Conservation (phyloP, 2,113 vertebrate genomes). For the Ptychochromis oligacanthus region DNA sequence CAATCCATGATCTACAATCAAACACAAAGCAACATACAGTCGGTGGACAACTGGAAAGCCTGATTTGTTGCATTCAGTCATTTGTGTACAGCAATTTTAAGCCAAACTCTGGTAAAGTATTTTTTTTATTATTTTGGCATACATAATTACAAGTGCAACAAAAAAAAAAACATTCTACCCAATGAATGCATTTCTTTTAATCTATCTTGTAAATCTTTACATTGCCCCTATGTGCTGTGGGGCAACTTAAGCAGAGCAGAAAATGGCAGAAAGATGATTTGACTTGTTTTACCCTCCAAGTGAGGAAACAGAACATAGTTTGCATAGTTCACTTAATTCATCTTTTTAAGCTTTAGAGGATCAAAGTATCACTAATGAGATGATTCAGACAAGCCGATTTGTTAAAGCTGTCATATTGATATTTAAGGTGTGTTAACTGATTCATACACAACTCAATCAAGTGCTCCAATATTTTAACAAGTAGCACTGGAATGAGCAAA, state of each 20-base stretch:
- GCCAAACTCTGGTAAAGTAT: not conserved
- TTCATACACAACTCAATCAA: too few relatives aligned
- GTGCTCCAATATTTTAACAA: too few relatives aligned
- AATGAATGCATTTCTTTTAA: not conserved
- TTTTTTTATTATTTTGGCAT: not conserved
- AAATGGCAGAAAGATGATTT: not conserved
- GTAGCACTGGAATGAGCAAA: too few relatives aligned
- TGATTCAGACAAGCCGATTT: not conserved
- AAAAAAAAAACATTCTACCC: not conserved
- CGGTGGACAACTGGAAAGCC: too few relatives aligned
- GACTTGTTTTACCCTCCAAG: not conserved
- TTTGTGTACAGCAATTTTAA: not conserved
- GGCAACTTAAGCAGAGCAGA: not conserved
- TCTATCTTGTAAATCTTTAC: not conserved
- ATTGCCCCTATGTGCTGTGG: not conserved
- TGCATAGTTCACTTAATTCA: not conserved
- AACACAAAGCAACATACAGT: constrained; percentile 13
- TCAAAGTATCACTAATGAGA: not conserved
- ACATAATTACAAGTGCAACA: not conserved
- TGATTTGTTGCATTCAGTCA: not conserved
- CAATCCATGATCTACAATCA: constrained; percentile 90
- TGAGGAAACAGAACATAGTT: not conserved
- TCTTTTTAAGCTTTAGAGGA: not conserved
- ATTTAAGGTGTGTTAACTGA: not conserved
- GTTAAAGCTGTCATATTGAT: not conserved